Conservation (phyloP, 2,797 vertebrate genomes). For the Galagoides demidoff region DNA sequence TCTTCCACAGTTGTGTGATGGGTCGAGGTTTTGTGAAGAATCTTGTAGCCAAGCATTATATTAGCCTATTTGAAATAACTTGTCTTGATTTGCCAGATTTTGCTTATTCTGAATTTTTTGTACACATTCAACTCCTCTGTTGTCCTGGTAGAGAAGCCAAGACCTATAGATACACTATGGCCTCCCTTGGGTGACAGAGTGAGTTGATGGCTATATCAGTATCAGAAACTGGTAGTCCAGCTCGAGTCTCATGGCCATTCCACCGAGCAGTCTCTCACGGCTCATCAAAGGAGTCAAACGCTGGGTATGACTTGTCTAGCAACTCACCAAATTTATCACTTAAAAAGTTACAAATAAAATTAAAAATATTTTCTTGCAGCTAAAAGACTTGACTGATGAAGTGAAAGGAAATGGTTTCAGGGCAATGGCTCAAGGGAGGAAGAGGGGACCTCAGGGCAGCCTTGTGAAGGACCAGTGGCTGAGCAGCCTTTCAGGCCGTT, state of each 20-base stretch:
- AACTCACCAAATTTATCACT: neutral
- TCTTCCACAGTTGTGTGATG: neutral
- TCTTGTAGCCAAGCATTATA: neutral
- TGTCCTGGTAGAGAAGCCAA: neutral
- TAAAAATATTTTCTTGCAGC: neutral
- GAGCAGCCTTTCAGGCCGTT: neutral
- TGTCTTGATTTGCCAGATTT: neutral
- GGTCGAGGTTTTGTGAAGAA: neutral
- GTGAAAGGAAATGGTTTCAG: neutral
- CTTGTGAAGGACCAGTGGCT: neutral
- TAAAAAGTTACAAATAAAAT: neutral
- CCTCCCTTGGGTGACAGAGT: neutral
- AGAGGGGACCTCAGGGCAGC: neutral
- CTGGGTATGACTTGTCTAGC: neutral
- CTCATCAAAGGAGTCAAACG: slow-evolving; percentile 4
- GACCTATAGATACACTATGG: neutral
- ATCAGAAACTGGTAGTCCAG: neutral
- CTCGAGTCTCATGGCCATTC: neutral
- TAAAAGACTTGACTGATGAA: neutral
- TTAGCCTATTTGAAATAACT: neutral
- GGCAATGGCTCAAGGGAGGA: neutral
- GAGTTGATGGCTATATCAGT: neutral
- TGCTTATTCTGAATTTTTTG: neutral
- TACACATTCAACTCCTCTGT: neutral
- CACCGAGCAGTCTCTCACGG: neutral